phyloP scores from a whole-genome alignment of 2,113 vertebrate genomes.

The Malurus alboscapulatus region DNA sequence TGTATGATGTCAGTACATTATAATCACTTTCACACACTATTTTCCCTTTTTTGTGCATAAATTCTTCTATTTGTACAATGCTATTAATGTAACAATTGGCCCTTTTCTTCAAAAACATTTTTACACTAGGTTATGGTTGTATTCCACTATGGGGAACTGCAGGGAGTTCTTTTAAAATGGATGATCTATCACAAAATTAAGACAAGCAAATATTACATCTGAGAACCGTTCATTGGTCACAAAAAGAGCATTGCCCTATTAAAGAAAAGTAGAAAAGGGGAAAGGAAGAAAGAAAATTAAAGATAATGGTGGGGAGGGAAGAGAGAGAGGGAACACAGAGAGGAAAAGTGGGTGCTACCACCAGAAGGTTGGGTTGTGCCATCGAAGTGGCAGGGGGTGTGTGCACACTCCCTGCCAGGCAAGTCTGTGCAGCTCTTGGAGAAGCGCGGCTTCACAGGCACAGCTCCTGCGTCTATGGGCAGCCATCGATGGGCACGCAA shows the following conservation, averaged over 20 bases:
- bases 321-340: neutral
- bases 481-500: too few relatives aligned
- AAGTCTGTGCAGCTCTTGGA: neutral
- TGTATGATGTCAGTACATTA: neutral
- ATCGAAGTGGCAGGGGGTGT: too few relatives aligned
- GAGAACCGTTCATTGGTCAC: neutral
- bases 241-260: neutral
- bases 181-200: neutral
- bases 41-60: neutral
- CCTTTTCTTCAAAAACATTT: neutral
- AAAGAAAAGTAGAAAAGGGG: neutral
- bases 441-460: neutral
- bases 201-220: neutral
- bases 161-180: neutral
- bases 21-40: neutral
- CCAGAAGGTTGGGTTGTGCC: too few relatives aligned
- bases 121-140: neutral
- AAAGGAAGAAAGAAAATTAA: neutral
- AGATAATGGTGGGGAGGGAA: neutral
- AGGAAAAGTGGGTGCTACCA: neutral
- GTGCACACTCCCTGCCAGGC: too few relatives aligned
- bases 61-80: neutral
- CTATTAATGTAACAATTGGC: neutral
- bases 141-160: neutral
- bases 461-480: too few relatives aligned